Conservation (phyloP, 2,113 vertebrate species). For the Vulpes vulpes region DNA sequence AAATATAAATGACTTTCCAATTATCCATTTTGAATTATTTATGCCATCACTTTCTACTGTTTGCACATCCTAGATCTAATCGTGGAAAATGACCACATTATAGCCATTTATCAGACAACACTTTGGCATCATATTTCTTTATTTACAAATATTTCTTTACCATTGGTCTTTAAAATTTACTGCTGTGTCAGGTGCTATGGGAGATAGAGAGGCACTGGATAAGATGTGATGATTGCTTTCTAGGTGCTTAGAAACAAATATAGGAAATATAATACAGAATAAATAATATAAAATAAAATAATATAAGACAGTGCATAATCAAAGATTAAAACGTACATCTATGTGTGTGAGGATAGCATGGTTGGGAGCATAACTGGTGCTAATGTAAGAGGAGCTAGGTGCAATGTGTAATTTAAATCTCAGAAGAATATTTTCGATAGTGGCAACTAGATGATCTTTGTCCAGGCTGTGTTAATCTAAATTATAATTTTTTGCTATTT, state of each 20-base stretch:
- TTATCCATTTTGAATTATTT: constrained; percentile 75
- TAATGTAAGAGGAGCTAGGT: not conserved
- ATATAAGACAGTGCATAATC: not conserved
- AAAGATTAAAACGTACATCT: not conserved
- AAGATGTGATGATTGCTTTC: constrained; percentile 15
- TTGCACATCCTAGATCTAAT: constrained; percentile 27
- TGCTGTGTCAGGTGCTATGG: not conserved
- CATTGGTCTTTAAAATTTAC: constrained; percentile 42
- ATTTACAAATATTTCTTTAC: constrained; percentile 48
- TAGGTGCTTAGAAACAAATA: not conserved
- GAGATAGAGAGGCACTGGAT: not conserved
- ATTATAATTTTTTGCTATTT: not conserved
- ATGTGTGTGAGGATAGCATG: not conserved
- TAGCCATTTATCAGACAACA: constrained; percentile 36
- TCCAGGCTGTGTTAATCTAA: not conserved
- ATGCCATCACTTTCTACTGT: constrained; percentile 26
- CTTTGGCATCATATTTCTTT: not conserved
- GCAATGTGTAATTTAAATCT: not conserved
- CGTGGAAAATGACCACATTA: constrained; percentile 22
- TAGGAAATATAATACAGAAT: not conserved
- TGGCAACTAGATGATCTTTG: not conserved
- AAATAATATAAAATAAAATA: not conserved
- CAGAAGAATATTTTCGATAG: constrained; percentile 25
- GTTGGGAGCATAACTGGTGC: not conserved
- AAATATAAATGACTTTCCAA: constrained; percentile 60